These are phyloP conservation scores for Sminthurides aquaticus DNA, from an alignment of 2,888 invertebrate species.

Conservation along the genomic window DNA sequence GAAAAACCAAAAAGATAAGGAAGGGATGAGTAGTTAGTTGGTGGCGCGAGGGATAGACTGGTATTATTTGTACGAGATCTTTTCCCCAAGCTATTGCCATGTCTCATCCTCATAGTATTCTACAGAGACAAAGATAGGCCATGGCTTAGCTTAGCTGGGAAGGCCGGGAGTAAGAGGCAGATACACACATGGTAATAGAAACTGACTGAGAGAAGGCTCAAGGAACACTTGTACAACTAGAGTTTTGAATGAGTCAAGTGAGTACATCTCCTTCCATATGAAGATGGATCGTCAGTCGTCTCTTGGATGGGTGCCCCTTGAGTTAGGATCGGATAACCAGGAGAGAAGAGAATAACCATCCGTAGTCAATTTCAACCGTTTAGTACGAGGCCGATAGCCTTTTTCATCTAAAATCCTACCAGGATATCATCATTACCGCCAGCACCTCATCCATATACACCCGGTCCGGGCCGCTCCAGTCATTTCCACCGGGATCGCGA, in stretches of 20 bases:
- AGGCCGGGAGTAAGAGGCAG: background rate
- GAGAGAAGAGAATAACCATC: too few species aligned
- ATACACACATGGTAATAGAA: conserved; percentile 1
- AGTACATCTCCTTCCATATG: background rate
- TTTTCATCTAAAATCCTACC: too few species aligned
- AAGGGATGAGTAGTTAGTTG: too few species aligned
- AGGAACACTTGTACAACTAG: background rate
- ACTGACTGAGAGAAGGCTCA: background rate
- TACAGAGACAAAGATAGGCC: background rate
- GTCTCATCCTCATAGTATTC: background rate
- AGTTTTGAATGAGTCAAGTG: background rate
- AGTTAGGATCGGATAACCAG: conserved; percentile 3
- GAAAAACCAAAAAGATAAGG: too few species aligned
- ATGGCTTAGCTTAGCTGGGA: background rate
- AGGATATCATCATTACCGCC: too few species aligned
- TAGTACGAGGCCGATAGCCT: too few species aligned
- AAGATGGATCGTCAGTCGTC: conserved; percentile 15
- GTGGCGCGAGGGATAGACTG: too few species aligned
- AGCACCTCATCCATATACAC: too few species aligned
- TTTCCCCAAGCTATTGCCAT: background rate
- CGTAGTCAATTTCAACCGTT: too few species aligned
- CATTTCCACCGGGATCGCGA: too few species aligned
- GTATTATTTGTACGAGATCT: background rate
- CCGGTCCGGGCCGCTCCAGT: too few species aligned
- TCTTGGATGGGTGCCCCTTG: conserved; percentile 20